Conservation (phyloP, 2,797 vertebrate species). For the Poeciliopsis gracilis region DNA sequence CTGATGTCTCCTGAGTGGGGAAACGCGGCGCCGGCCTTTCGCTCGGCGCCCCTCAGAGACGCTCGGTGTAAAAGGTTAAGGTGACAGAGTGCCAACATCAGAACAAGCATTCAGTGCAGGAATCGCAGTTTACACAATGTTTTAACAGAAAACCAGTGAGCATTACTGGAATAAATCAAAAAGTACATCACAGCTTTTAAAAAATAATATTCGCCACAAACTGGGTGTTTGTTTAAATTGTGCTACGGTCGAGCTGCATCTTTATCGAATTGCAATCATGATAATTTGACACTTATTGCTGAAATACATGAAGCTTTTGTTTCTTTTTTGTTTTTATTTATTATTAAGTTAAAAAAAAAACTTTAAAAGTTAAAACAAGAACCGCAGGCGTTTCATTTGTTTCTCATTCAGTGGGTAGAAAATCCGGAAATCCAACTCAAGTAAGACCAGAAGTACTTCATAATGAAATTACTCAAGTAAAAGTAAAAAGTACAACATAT, state of each 20-base stretch:
- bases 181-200: background rate
- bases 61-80: constrained; percentile 67
- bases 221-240: background rate
- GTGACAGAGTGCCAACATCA: constrained; percentile 56
- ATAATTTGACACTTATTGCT: background rate
- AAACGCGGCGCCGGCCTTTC: constrained; percentile 59
- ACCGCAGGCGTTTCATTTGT: background rate
- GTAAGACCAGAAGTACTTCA: background rate
- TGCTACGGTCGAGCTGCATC: background rate
- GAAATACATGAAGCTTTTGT: too few species aligned
- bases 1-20: constrained; percentile 72
- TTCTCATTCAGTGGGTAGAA: background rate
- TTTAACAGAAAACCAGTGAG: constrained; percentile 23
- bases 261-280: background rate
- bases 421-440: background rate
- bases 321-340: too few species aligned
- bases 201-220: background rate
- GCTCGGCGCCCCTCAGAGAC: constrained; percentile 57
- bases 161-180: background rate
- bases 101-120: constrained; percentile 27
- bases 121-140: constrained; percentile 24
- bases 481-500: background rate
- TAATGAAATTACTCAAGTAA: background rate
- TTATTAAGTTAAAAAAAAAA: too few species aligned
- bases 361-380: too few species aligned